Evolutionary conservation across 2,113 vertebrate species (phyloP), one percentile per base, ranked within the genome.

Genomic region (Triplophysa siluroides): DNA sequence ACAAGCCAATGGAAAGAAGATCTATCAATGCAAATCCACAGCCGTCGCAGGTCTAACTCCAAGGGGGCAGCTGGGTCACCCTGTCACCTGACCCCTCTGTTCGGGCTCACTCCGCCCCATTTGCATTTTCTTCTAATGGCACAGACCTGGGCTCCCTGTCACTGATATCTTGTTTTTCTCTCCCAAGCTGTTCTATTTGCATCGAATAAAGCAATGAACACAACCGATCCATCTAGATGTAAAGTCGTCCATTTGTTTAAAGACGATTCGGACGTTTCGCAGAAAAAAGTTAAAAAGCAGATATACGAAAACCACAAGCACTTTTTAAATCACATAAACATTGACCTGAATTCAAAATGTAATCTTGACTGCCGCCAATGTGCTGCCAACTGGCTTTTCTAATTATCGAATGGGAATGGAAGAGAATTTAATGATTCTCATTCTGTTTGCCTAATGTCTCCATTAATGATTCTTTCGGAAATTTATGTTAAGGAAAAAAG

Each of bases 1-100:
- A 89, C 90, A 86, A 90, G 84, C 80, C 80, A 86, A 90, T 90
- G 89, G 91, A 92, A 92, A 92, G 88, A 90, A 89, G 89, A 92
- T 91, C 90, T 87, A 90, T 90, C 90, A 88, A 92, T 92, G 93
- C 92, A 93, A 92, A 92, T 92, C 81, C 82, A 56, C 85, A 64
- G 83, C 76, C 87, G 81, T 81, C 23, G 84, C 85, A 80, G 65
- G 77, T 68, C 26, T 83, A 86, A 47, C 74, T 87, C 86, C 84
- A 80, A 84, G 86, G 89, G 84, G 85, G 76, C 78, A 76, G 69
- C 86, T 82, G 88, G 88, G 86, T 91, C 86, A 82, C 81, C 81
- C 81, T 54, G 90, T 88, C 90, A 91, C 88, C 88, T 90, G 90
- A 91, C 87, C 88, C 89, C 5, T 60, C 76, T 13, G 65, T 88